phyloP scores from a whole-genome alignment of 2,888 invertebrate genomes.

The Dendrolimus houi region DNA sequence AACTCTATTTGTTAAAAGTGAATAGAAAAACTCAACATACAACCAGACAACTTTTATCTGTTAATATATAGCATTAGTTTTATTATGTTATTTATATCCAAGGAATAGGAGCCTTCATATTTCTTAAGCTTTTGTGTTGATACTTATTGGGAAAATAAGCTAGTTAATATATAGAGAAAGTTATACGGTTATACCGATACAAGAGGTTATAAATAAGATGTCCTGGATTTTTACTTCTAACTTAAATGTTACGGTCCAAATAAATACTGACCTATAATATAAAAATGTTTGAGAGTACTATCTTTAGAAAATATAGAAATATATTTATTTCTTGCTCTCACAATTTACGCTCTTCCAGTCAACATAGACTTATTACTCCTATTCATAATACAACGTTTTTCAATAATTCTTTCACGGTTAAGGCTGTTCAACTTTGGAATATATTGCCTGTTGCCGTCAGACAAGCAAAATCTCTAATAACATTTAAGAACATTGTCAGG shows the following conservation, averaged over 20 bases:
- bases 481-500: too few species aligned
- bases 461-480: too few species aligned
- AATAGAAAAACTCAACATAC: constrained; percentile 40
- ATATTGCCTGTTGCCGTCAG: too few species aligned
- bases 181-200: not conserved
- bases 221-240: not conserved
- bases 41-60: constrained; percentile 18
- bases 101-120: constrained; percentile 7
- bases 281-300: not conserved
- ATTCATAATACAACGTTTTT: too few species aligned
- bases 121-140: constrained; percentile 4
- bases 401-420: too few species aligned
- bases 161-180: not conserved
- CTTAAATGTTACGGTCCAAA: not conserved
- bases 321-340: too few species aligned
- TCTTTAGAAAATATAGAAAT: too few species aligned
- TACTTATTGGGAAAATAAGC: not conserved
- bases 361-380: too few species aligned
- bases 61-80: constrained; percentile 37
- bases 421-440: too few species aligned
- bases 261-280: not conserved
- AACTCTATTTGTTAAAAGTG: constrained; percentile 33
- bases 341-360: too few species aligned
- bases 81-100: constrained; percentile 12
- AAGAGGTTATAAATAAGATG: not conserved